Conservation (phyloP, 2,113 vertebrate species). For the Sander lucioperca region DNA sequence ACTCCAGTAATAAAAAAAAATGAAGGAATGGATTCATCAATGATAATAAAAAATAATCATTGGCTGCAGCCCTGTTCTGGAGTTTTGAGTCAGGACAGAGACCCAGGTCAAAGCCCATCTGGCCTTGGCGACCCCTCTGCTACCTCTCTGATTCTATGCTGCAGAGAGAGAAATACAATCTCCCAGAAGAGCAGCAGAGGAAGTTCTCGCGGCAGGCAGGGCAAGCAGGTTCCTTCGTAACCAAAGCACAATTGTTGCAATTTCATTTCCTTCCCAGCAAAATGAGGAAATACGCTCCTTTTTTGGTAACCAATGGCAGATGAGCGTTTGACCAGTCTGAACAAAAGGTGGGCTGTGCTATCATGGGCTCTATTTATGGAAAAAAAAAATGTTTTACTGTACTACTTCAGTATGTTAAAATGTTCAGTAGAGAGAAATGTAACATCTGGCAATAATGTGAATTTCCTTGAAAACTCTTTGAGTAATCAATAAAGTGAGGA, state of each 20-base stretch:
- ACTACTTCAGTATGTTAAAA: constrained; percentile 14
- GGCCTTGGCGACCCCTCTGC: constrained; percentile 41
- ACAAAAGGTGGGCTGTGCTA: constrained; percentile 46
- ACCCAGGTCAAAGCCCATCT: constrained; percentile 46
- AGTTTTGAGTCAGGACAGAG: constrained; percentile 13
- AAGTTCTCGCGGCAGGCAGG: constrained; percentile 73
- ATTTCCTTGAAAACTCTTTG: constrained; percentile 39
- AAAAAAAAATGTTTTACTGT: constrained; percentile 6
- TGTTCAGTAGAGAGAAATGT: constrained; percentile 4
- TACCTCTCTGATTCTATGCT: constrained; percentile 30
- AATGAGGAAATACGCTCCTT: constrained; percentile 67
- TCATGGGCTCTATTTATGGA: constrained; percentile 32
- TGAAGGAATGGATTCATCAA: background rate
- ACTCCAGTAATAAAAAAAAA: background rate
- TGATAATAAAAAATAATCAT: constrained; percentile 8
- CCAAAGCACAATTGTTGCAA: constrained; percentile 76
- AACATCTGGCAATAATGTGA: constrained; percentile 52
- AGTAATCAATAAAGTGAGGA: constrained; percentile 62
- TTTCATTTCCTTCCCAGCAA: constrained; percentile 73
- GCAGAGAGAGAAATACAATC: constrained; percentile 69
- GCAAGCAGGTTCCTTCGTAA: constrained; percentile 69
- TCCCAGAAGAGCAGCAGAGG: constrained; percentile 66
- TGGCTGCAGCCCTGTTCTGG: background rate
- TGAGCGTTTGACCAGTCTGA: constrained; percentile 18
- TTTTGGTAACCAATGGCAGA: constrained; percentile 60